Base-by-base conservation (phyloP, 2,797 vertebrate species). In the Perdix hodgsoniae region DNA sequence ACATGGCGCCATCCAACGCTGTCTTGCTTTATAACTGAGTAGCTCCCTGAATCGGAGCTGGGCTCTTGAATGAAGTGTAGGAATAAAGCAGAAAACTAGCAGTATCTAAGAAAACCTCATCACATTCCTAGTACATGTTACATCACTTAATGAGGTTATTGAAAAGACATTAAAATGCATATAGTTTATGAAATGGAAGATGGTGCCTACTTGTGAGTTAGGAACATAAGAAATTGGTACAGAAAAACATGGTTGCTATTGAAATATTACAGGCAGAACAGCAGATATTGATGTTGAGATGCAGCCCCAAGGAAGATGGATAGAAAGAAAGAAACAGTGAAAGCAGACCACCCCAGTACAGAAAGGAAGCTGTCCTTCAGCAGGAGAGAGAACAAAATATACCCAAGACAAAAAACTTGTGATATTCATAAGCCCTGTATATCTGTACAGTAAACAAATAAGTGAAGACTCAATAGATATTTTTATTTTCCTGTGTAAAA, bases 121-220 rank as follows among this genome's bases (percentile, higher is more conserved):
- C 33, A 35, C 1, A 0, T 22, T 81, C n/a, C 65, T 50, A 17
- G n/a, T 22, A n/a, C 15, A 7, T 0, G 0, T 39, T 42, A 37
- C 12, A 21, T 64, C 72, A 50, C 74, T 83, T 88, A 81, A 33
- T 44, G 42, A 37, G 59, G 35, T 6, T 61, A 75, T 63, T 72
- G 80, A 17, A 42, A 83, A 78, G 35, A 31, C 42, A 80, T 78
- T 83, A 35, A 67, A 81, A 40, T 0, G 0, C 10, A 24, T 19
- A 14, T 4, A 21, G 40, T n/a, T 57, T 59, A 42, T 54, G 64
- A 82, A 90, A 45, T 24, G 35, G 21, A 65, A 71, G 52, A 27
- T 50, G 47, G 26, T 33, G 64, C 65, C 71, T 67, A 17, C 56
- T 76, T 84, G 77, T 71, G 56, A 81, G 66, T 22, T 5, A n/a